Conservation (phyloP, 2,797 vertebrate species). For the Pangasius larnaudii region DNA sequence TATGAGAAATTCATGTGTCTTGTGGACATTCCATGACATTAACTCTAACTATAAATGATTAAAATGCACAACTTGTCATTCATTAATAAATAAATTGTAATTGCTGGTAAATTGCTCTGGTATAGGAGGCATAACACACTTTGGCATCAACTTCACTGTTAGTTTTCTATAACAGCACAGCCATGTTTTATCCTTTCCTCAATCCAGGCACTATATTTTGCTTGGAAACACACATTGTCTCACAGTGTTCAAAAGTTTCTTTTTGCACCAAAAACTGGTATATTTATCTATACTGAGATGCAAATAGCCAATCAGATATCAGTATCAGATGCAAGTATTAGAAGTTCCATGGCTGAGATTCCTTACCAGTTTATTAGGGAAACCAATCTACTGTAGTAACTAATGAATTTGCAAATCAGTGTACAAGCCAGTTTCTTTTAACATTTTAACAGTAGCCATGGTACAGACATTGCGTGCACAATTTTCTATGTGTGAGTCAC, state of each 20-base stretch:
- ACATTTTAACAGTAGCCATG: slow-evolving; percentile 28
- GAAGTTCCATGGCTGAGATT: background rate
- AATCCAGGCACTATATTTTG: background rate
- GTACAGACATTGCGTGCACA: slow-evolving; percentile 23
- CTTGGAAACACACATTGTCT: background rate
- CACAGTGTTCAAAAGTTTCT: background rate
- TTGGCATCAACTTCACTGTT: background rate
- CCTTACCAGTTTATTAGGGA: background rate
- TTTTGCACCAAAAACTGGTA: background rate
- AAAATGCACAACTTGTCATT: background rate
- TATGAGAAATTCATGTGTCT: background rate
- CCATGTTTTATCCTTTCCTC: background rate
- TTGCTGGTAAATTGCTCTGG: background rate
- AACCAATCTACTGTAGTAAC: background rate
- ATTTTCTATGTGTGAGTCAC: slow-evolving; percentile 37
- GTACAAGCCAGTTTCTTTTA: background rate
- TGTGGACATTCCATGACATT: background rate
- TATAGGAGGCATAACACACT: background rate
- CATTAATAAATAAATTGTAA: background rate
- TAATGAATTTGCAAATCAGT: background rate
- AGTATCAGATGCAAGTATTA: background rate
- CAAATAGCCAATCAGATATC: background rate
- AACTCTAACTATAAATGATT: background rate
- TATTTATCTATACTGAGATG: background rate
- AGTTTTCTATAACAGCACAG: background rate